These are phyloP conservation scores for Zaprionus lachaisei DNA, from an alignment of 1,140 invertebrate species.

Conservation along the genomic window DNA sequence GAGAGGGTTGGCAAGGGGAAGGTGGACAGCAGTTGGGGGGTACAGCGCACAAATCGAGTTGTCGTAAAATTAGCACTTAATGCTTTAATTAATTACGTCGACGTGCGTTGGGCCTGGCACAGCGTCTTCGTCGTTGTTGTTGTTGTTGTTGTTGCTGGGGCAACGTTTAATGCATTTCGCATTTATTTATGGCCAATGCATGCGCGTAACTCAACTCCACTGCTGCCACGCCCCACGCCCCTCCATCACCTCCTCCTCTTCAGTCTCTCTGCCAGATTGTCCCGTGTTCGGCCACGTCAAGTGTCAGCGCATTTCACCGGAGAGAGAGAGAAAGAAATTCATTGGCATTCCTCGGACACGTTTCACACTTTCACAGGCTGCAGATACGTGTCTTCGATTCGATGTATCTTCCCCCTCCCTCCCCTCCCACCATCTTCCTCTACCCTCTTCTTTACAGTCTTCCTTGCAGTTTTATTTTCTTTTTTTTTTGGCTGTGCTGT, in stretches of 20 bases:
- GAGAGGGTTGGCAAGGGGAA: neutral
- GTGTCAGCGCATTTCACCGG: slow-evolving; percentile 69
- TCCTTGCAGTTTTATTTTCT: neutral
- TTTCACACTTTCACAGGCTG: slow-evolving; percentile 74
- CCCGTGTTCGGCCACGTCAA: slow-evolving; percentile 75
- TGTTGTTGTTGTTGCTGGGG: slow-evolving; percentile 42
- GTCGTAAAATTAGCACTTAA: slow-evolving; percentile 83
- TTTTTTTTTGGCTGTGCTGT: slow-evolving; percentile 2
- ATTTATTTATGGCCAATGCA: slow-evolving; percentile 80
- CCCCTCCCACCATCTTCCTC: no score
- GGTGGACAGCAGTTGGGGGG: slow-evolving; percentile 7
- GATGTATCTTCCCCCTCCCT: neutral
- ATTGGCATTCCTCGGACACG: slow-evolving; percentile 73
- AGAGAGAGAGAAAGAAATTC: slow-evolving; percentile 58
- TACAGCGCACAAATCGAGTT: slow-evolving; percentile 76
- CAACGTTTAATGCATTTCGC: slow-evolving; percentile 74
- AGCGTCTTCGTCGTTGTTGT: slow-evolving; percentile 20
- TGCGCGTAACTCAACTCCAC: slow-evolving; percentile 74
- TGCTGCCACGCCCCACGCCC: neutral
- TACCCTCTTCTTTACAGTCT: neutral
- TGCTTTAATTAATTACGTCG: slow-evolving; percentile 82
- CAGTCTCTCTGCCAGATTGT: slow-evolving; percentile 7
- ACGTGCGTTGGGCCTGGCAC: slow-evolving; percentile 61
- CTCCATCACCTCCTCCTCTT: neutral
- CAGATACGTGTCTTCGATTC: slow-evolving; percentile 24